These are phyloP conservation scores for Zaprionus davidi DNA, from an alignment of 1,140 invertebrate genomes.

Conservation along the genomic window DNA sequence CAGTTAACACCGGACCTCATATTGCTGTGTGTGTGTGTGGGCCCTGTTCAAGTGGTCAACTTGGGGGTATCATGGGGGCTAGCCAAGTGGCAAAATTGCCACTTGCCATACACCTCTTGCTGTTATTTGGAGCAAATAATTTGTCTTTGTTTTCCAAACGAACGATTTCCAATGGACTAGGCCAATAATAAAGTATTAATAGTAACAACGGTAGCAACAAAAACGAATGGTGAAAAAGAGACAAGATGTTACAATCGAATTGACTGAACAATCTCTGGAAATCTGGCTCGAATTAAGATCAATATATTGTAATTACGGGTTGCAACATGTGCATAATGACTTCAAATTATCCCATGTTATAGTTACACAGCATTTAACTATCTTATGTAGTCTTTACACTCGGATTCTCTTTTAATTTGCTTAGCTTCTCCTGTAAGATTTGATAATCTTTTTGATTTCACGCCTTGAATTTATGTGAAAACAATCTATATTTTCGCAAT, in stretches of 20 bases:
- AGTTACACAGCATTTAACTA: background rate
- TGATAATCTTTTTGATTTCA: background rate
- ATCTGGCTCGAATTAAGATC: background rate
- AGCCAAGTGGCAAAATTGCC: slow-evolving; percentile 60
- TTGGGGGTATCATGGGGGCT: background rate
- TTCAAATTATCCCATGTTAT: background rate
- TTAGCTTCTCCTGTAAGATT: background rate
- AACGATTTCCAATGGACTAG: slow-evolving; percentile 56
- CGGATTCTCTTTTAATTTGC: background rate
- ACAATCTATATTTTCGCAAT: background rate
- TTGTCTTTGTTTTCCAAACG: slow-evolving; percentile 73
- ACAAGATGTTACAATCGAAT: slow-evolving; percentile 10
- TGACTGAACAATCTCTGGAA: background rate
- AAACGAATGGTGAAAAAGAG: background rate
- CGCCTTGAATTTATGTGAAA: too few species aligned
- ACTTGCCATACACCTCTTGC: slow-evolving; percentile 23
- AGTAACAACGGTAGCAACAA: background rate
- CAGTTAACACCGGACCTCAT: slow-evolving; percentile 5
- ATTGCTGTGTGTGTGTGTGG: background rate
- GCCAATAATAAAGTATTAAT: slow-evolving; percentile 9
- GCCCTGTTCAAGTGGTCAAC: background rate
- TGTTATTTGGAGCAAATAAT: slow-evolving; percentile 74
- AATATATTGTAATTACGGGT: background rate
- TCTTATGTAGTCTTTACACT: background rate
- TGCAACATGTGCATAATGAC: background rate